Base-by-base conservation (phyloP, 2,797 vertebrate genomes). In the Ctenochaetus hawaiiensis region DNA sequence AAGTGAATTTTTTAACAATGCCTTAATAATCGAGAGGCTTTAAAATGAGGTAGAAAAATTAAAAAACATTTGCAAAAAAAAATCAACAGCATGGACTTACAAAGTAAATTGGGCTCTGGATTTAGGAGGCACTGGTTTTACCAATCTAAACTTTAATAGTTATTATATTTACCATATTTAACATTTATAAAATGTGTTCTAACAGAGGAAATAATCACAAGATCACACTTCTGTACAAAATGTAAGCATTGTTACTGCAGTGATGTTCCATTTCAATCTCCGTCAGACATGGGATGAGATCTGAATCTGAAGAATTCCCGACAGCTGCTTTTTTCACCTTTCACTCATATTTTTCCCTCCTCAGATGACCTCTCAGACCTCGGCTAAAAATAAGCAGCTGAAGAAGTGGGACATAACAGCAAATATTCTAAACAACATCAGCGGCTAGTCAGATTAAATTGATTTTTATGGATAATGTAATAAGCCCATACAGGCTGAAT, bases 151-250 rank as follows among this genome's bases (percentile, higher is more conserved):
- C 89, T 95, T 92, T 94, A 94, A 94, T 94, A 91, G 79, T 91
- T 85, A 81, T 88, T 48, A 75, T 90, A 88, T 85, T 91, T 93
- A 86, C 77, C 87, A 91, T 93, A 85, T 79, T 84, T 87, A 91
- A 94, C 93, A 95, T 93, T 95, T 93, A 94, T 93, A 94, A 94
- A 95, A 95, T 91, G 88, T 92, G 87, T 91, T 91, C 78, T 87
- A 93, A 94, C 89, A 91, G 89, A 93, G 81, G 81, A 90, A 91
- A 93, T 91, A 87, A 86, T 87, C 86, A 94, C 91, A 94, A 87
- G 83, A 88, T 90, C 73, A 93, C 90, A 94, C 72, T 80, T 92
- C 82, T 93, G 82, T 94, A 94, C 91, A 94, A 93, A 93, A 91
- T 85, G 77, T 84, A 85, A 89, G 86, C 64, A 23, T 73, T 85